Percentiles rank a stretch among this genome's conserved stretches.
Conservation (phyloP, 1,140 invertebrate genomes). For the Scylla paramamosain region DNA sequence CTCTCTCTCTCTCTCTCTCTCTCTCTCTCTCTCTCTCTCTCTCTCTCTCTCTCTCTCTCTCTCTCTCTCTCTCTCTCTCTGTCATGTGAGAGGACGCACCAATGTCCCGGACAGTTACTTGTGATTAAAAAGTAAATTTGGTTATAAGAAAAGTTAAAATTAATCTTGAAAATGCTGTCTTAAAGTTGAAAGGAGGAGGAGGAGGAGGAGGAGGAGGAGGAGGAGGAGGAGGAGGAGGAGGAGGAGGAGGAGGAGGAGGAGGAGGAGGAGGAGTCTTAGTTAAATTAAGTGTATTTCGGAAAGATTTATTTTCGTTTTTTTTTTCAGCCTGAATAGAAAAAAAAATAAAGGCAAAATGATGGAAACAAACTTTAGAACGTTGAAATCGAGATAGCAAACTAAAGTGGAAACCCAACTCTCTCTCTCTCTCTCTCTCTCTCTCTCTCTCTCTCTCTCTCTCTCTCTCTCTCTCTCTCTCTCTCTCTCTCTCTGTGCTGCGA, state of each 20-base stretch:
- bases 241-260: background rate
- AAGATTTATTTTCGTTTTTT: too few species aligned
- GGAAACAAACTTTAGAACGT: background rate
- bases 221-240: constrained; percentile 18
- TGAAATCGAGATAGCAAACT: background rate
- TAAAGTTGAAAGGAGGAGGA: background rate
- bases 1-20: background rate
- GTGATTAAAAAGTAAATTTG: constrained; percentile 16
- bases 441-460: constrained; percentile 10
- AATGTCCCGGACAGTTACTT: background rate
- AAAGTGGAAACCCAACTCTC: background rate
- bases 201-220: background rate
- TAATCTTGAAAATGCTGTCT: background rate
- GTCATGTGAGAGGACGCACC: background rate
- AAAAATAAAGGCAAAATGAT: background rate
- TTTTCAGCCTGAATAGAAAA: background rate
- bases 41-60: constrained; percentile 20
- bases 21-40: constrained; percentile 3
- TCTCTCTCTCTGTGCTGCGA: background rate
- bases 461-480: constrained; percentile 12
- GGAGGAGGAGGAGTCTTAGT: background rate
- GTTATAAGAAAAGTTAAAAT: constrained; percentile 9
- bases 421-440: constrained; percentile 19
- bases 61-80: constrained; percentile 15
- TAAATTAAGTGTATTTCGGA: background rate